These are phyloP conservation scores for Drosophila punjabiensis DNA, from an alignment of 1,140 invertebrate genomes.

Conservation along the genomic window DNA sequence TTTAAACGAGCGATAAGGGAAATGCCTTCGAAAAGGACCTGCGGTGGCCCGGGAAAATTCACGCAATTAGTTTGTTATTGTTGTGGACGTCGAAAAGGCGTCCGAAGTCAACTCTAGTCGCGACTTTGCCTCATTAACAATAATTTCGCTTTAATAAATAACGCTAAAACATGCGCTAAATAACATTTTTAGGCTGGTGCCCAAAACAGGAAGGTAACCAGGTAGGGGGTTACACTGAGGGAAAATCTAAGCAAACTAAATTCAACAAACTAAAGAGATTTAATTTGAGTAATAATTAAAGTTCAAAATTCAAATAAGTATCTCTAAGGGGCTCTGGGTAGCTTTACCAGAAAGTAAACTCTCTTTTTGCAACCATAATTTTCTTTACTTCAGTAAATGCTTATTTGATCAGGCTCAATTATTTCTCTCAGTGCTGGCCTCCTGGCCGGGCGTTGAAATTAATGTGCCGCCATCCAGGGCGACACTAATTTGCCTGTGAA, in stretches of 20 bases:
- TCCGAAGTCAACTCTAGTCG: conserved; percentile 56
- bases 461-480: conserved; percentile 72
- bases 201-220: conserved; percentile 9
- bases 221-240: not conserved
- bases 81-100: conserved; percentile 79
- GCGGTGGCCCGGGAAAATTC: conserved; percentile 60
- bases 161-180: conserved; percentile 84
- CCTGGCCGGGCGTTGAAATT: conserved; percentile 65
- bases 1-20: conserved; percentile 79
- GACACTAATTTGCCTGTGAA: conserved; percentile 83
- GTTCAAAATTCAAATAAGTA: too few relatives aligned
- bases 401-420: rapidly evolving
- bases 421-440: conserved; percentile 14
- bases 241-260: not conserved
- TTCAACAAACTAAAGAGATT: not conserved
- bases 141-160: conserved; percentile 84
- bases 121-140: conserved; percentile 74
- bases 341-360: not conserved
- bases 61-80: conserved; percentile 75
- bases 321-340: too few relatives aligned
- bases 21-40: conserved; percentile 46
- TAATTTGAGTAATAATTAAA: too few relatives aligned
- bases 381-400: rapidly evolving
- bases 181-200: conserved; percentile 71
- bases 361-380: not conserved